These are phyloP conservation scores for Brienomyrus longianalis DNA, from an alignment of 2,113 vertebrate genomes.

Conservation along the genomic window DNA sequence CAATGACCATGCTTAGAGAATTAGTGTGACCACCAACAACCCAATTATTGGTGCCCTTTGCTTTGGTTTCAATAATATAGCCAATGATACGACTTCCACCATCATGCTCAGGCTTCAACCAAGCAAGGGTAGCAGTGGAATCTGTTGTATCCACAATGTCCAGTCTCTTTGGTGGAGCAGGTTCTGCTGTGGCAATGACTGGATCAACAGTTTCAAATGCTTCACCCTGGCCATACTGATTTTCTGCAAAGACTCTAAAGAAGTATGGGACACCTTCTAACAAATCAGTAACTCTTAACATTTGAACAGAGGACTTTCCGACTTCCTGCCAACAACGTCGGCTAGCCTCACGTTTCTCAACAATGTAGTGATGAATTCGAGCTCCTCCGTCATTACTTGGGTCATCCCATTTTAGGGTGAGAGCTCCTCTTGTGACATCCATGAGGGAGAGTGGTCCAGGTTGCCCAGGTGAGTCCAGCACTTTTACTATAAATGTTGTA, in stretches of 20 bases:
- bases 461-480: conserved; percentile 86
- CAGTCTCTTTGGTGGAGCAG: conserved; percentile 83
- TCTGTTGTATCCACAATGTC: conserved; percentile 89
- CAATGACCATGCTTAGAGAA: conserved; percentile 69
- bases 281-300: conserved; percentile 76
- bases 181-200: conserved; percentile 84
- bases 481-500: conserved; percentile 83
- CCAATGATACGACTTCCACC: conserved; percentile 86
- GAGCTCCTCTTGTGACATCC: conserved; percentile 77
- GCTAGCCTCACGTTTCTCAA: conserved; percentile 90
- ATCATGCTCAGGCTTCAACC: conserved; percentile 95
- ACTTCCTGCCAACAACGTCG: conserved; percentile 92
- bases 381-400: conserved; percentile 86
- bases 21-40: conserved; percentile 77
- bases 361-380: conserved; percentile 81
- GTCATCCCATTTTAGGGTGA: conserved; percentile 84
- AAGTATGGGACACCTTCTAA: conserved; percentile 87
- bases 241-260: conserved; percentile 89
- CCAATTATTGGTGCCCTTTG: conserved; percentile 84
- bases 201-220: conserved; percentile 83
- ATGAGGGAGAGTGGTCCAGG: conserved; percentile 78
- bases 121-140: conserved; percentile 77
- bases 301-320: conserved; percentile 74
- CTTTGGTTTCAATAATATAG: conserved; percentile 81
- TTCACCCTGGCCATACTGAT: conserved; percentile 90